Evolutionary conservation across 2,888 invertebrate genomes (phyloP).

Genomic region (Apotomis betuletana): DNA sequence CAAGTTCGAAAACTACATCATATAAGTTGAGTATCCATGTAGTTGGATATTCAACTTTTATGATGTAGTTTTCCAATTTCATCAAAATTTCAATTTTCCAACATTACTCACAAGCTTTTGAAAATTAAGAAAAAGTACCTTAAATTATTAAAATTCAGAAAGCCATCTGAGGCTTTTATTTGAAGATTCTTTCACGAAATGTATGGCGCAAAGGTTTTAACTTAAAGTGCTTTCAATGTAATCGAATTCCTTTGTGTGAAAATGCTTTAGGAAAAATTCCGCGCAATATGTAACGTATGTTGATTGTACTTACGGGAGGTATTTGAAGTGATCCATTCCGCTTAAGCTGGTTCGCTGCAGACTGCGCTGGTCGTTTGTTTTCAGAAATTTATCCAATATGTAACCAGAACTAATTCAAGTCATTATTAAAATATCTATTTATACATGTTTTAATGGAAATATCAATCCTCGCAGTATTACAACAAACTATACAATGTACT

Average conservation of each 20-base stretch:
- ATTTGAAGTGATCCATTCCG: slow-evolving; percentile 23
- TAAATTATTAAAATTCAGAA: slow-evolving; percentile 23
- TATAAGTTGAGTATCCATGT: too few relatives aligned
- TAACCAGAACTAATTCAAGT: background rate
- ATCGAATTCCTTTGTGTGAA: slow-evolving; percentile 43
- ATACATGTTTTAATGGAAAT: too few relatives aligned
- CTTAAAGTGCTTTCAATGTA: slow-evolving; percentile 43
- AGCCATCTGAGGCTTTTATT: slow-evolving; percentile 36
- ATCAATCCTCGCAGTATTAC: too few relatives aligned
- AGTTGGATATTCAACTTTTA: too few relatives aligned
- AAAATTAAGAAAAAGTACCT: slow-evolving; percentile 24
- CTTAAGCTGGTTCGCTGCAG: slow-evolving; percentile 2
- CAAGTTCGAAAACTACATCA: too few relatives aligned
- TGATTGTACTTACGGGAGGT: slow-evolving; percentile 29
- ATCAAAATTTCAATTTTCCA: too few relatives aligned
- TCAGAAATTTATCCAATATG: background rate
- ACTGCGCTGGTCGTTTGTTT: background rate
- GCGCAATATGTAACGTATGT: slow-evolving; percentile 38
- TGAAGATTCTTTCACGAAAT: slow-evolving; percentile 34
- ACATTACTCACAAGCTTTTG: background rate
- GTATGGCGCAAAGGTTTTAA: slow-evolving; percentile 41
- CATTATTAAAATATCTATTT: too few relatives aligned
- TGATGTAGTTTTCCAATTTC: too few relatives aligned
- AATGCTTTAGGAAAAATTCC: slow-evolving; percentile 38
- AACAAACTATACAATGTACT: too few relatives aligned